Percentiles rank a stretch among this genome's conserved stretches.
Conservation (phyloP, 2,113 vertebrate genomes). For the Bos javanicus region DNA sequence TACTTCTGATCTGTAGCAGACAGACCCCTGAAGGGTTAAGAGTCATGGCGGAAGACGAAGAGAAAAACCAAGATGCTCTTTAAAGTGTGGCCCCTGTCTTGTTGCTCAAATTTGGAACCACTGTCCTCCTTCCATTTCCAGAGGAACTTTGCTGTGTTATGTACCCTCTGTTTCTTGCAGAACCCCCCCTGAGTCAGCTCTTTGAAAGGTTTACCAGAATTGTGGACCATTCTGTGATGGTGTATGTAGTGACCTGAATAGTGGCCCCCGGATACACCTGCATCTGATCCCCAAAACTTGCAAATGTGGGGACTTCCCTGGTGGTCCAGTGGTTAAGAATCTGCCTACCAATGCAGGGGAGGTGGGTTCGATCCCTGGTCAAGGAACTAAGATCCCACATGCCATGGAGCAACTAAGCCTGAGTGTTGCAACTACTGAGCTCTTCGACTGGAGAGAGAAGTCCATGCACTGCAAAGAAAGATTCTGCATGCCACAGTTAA, state of each 20-base stretch:
- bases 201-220: not conserved
- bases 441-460: not conserved
- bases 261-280: too few species aligned
- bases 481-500: not conserved
- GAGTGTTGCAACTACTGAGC: not conserved
- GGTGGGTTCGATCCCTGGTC: not conserved
- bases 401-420: not conserved
- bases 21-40: not conserved
- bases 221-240: not conserved
- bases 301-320: not conserved
- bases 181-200: not conserved
- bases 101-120: not conserved
- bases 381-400: not conserved
- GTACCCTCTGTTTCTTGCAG: not conserved
- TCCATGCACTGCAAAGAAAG: not conserved
- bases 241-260: not conserved
- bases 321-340: not conserved
- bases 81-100: not conserved
- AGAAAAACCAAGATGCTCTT: not conserved
- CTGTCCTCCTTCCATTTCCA: not conserved
- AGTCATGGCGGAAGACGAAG: not conserved
- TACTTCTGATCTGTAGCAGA: constrained; percentile 36
- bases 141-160: not conserved
- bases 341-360: not conserved
- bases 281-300: not conserved